Base-by-base conservation (phyloP, 1,140 invertebrate species). In the Leptoteleia sp. region DNA sequence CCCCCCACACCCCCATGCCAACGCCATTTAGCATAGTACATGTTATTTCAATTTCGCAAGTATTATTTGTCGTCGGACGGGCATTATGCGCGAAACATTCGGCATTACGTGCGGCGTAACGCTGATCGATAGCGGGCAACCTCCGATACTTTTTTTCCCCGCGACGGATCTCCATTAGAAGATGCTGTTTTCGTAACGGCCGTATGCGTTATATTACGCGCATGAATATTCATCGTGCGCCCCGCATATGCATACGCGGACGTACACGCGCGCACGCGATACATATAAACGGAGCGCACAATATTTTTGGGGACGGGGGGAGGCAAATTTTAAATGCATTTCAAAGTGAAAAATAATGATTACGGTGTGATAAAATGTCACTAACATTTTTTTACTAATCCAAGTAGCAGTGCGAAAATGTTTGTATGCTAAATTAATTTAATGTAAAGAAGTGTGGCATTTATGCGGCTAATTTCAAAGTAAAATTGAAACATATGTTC, bases 11-110 rank as follows among this genome's bases (percentile, higher is more conserved):
- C n/a, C n/a, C n/a, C n/a, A n/a, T n/a, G n/a, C 25, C 59, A 29
- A 47, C 16, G 12, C 11, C 33, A 65, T 75, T 64, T 64, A 73
- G 33, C 48, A 8, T 16, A 29, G 35, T 57, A 65, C 59, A 65
- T 57, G 61, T 65, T 75, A 65, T 59, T 65, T 8, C 70, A 52
- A 75, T 75, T 75, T 15, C 70, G 43, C 50, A 40, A 65, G 52
- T 52, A 65, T 65, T 75, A 75, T 75, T 75, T 59, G 70, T 65
- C 52, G 52, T 43, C 52, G 50, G 4, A 16, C 33, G n/a, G 50
- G 55, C 52, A 75, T 75, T 75, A 75, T 65, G 50, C 70, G 37
- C 61, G 61, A 57, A 75, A 65, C 70, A 75, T 65, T 62, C 57
- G 19, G 68, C 22, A 43, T 64, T 54, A 73, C 50, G 61, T 50